These are phyloP conservation scores for Apogon talboti DNA, from an alignment of 2,797 vertebrate species.

Conservation along the genomic window DNA sequence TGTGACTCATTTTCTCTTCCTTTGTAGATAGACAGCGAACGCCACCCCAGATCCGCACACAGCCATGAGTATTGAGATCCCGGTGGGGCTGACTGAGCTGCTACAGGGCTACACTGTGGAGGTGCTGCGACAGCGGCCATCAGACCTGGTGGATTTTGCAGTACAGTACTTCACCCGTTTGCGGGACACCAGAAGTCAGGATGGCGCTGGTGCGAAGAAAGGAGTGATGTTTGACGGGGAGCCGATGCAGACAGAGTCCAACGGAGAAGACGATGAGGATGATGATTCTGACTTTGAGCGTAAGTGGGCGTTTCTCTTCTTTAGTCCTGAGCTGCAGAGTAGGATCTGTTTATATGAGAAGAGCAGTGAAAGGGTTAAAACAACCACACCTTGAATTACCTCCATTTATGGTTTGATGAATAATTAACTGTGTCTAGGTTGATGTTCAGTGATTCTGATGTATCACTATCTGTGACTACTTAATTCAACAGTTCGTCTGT, in stretches of 20 bases:
- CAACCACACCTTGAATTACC: no score
- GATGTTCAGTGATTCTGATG: no score
- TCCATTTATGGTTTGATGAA: no score
- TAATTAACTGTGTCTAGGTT: no score
- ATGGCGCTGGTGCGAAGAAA: slow-evolving; percentile 83
- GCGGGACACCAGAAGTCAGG: slow-evolving; percentile 87
- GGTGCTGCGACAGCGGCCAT: slow-evolving; percentile 92
- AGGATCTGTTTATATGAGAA: no score
- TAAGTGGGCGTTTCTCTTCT: slow-evolving; percentile 71
- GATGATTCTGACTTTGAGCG: slow-evolving; percentile 93
- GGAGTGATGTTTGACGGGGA: slow-evolving; percentile 91
- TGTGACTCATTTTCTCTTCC: slow-evolving; percentile 17
- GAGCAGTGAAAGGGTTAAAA: no score
- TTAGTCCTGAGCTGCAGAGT: no score
- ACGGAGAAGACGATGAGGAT: slow-evolving; percentile 89
- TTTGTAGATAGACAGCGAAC: slow-evolving; percentile 55
- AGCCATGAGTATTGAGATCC: slow-evolving; percentile 97
- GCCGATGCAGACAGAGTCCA: slow-evolving; percentile 92
- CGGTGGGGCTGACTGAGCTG: slow-evolving; percentile 94
- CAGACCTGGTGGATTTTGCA: slow-evolving; percentile 95
- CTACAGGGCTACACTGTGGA: slow-evolving; percentile 98
- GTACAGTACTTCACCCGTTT: slow-evolving; percentile 95
- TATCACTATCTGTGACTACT: no score
- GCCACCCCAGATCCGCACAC: slow-evolving; percentile 61
- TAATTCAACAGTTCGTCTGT: no score